A percentile compares a stretch with the other conserved stretches of the same genome.
Evolutionary conservation across 2,113 vertebrate genomes (phyloP).

Genomic region (Pachyramphus minor): DNA sequence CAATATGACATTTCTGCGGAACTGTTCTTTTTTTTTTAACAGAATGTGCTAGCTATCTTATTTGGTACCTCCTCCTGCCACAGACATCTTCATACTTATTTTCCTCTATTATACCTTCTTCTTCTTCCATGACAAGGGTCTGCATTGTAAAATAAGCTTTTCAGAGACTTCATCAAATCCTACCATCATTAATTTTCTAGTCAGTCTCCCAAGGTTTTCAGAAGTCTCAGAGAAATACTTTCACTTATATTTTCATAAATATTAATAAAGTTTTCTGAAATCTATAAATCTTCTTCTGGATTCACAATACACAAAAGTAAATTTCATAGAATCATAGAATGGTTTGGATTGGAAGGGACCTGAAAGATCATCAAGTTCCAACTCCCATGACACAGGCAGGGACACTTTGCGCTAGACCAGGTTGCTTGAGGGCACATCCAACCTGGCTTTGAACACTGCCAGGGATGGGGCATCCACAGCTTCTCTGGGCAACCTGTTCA

Average conservation of each 20-base stretch:
- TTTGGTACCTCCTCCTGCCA: background rate
- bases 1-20: background rate
- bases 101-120: background rate
- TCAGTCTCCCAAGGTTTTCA: background rate
- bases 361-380: background rate
- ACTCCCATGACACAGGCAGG: background rate
- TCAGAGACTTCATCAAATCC: background rate
- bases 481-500: background rate
- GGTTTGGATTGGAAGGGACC: background rate
- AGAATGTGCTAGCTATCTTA: background rate
- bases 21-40: background rate
- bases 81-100: background rate
- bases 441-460: accelerated
- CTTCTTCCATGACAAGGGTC: background rate
- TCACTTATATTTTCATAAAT: background rate
- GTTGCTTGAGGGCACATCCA: background rate
- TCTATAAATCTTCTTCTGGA: background rate
- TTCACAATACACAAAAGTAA: background rate
- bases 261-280: background rate
- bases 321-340: background rate
- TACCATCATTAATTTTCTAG: background rate
- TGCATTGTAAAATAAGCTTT: background rate
- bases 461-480: background rate
- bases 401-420: background rate
- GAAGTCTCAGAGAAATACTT: background rate